Percentiles rank a stretch among this genome's conserved stretches.
These are phyloP conservation scores for Apantesis nais DNA, from an alignment of 2,888 invertebrate species.

Conservation along the genomic window DNA sequence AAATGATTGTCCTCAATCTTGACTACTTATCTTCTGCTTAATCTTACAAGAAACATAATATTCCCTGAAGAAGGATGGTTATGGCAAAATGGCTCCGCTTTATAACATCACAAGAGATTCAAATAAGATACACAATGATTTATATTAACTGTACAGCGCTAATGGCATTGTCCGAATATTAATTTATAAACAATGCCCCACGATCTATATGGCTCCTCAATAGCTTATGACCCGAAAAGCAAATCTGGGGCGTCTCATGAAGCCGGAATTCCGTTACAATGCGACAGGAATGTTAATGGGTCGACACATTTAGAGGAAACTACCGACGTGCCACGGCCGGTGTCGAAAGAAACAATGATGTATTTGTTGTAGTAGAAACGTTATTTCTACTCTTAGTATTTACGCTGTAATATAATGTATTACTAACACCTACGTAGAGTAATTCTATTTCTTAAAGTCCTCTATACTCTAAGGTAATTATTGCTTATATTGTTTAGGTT, in stretches of 20 bases:
- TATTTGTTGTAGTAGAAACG: not conserved
- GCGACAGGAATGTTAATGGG: slow-evolving; percentile 57
- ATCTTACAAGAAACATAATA: slow-evolving; percentile 13
- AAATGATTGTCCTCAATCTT: not conserved
- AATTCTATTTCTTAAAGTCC: not conserved
- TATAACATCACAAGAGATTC: slow-evolving; percentile 23
- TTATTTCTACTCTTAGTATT: not conserved
- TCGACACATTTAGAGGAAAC: slow-evolving; percentile 49
- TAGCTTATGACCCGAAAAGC: slow-evolving; percentile 52
- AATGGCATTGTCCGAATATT: slow-evolving; percentile 44
- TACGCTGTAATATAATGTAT: not conserved
- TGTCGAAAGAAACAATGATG: slow-evolving; percentile 40
- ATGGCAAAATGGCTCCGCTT: slow-evolving; percentile 7
- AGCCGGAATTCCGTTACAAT: slow-evolving; percentile 53
- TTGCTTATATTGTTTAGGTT: not conserved
- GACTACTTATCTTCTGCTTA: slow-evolving; percentile 6
- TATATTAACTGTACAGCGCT: slow-evolving; percentile 32
- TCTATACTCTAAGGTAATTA: not conserved
- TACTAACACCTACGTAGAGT: not conserved
- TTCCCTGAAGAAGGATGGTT: slow-evolving; percentile 2
- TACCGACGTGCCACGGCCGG: slow-evolving; percentile 35
- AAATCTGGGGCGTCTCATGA: slow-evolving; percentile 55
- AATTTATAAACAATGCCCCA: slow-evolving; percentile 53
- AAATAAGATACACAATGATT: slow-evolving; percentile 42
- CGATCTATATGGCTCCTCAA: slow-evolving; percentile 46